phyloP scores from a whole-genome alignment of 2,888 invertebrate genomes.

The Prosapia bicincta region DNA sequence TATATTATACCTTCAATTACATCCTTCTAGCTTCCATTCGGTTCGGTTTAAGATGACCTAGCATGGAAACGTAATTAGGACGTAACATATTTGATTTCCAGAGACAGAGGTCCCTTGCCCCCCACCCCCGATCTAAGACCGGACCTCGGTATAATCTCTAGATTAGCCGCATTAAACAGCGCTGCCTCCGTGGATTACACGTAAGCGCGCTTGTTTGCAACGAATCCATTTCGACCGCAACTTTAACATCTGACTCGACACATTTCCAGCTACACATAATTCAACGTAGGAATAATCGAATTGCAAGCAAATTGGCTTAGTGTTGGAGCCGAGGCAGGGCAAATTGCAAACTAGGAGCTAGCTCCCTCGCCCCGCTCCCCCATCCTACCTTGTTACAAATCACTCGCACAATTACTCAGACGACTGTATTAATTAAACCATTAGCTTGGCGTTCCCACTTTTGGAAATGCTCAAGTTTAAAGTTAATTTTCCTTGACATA shows the following conservation, averaged over 20 bases:
- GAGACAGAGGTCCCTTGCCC: no score
- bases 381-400: neutral
- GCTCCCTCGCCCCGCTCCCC: neutral
- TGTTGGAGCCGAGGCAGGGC: neutral
- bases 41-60: no score
- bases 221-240: neutral
- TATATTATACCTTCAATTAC: no score
- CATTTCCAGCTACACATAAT: neutral
- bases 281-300: neutral
- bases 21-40: no score
- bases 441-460: neutral
- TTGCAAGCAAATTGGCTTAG: neutral
- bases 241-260: neutral
- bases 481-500: no score
- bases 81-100: no score
- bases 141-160: no score
- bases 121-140: no score
- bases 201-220: neutral
- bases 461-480: no score
- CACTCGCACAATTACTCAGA: neutral
- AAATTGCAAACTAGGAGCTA: neutral
- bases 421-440: neutral
- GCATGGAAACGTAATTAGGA: no score
- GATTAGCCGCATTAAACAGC: no score
- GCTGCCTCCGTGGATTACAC: no score